Conservation (phyloP, 92 coral and sea anemone genomes). For the Siderastrea radians region DNA sequence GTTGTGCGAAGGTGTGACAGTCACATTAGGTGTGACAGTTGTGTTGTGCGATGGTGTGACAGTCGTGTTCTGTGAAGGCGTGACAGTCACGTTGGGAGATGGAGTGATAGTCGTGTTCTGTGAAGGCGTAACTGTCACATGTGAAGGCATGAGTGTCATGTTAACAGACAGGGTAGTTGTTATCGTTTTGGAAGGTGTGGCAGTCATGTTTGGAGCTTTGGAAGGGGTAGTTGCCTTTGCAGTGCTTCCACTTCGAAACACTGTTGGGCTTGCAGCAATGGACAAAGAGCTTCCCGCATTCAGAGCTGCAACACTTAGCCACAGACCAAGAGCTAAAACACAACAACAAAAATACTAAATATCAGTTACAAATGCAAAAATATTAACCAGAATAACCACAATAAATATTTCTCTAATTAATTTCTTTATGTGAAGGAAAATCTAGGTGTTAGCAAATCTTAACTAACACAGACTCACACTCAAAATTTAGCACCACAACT, state of each 20-base stretch:
- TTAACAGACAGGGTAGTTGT: background rate
- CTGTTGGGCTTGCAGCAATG: background rate
- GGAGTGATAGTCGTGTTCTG: background rate
- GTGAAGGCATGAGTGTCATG: background rate
- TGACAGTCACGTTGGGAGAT: background rate
- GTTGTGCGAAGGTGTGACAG: slow-evolving; percentile 7
- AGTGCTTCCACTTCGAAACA: background rate
- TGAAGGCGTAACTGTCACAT: background rate
- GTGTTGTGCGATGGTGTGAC: background rate
- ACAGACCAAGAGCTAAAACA: background rate
- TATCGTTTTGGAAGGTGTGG: background rate
- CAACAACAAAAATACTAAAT: background rate
- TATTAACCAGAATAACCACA: background rate
- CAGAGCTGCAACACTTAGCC: slow-evolving; percentile 2
- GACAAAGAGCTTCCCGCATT: background rate
- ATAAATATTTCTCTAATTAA: background rate
- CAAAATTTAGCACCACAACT: too few species aligned
- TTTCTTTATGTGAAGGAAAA: too few species aligned
- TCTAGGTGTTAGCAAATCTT: too few species aligned
- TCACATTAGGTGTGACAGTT: background rate
- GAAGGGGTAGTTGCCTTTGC: background rate
- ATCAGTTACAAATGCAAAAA: background rate
- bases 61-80: background rate
- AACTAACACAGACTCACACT: too few species aligned
- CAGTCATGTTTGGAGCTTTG: background rate